These are phyloP conservation scores for Dipodomys ordii DNA, from an alignment of 2,113 vertebrate genomes.

Conservation along the genomic window DNA sequence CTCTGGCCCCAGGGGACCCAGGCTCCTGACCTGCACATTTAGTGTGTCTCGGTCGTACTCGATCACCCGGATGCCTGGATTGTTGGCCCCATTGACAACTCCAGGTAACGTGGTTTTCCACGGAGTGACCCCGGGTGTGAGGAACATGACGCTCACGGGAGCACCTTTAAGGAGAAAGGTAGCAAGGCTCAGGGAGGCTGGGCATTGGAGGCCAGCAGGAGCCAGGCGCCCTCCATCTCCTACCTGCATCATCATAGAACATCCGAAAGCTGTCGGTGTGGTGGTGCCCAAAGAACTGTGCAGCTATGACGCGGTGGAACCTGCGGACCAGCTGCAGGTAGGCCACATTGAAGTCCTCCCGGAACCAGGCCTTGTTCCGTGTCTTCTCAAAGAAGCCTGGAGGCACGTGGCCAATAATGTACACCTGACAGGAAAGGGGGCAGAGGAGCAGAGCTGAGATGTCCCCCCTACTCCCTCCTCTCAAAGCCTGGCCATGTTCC, in stretches of 20 bases:
- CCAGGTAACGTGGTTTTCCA: slow-evolving; percentile 97
- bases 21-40: slow-evolving; percentile 89
- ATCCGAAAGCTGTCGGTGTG: slow-evolving; percentile 96
- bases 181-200: neutral
- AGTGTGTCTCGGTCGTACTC: slow-evolving; percentile 92
- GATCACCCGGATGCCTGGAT: slow-evolving; percentile 94
- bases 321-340: slow-evolving; percentile 90
- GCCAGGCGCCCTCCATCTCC: rapidly evolving
- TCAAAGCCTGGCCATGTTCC: neutral
- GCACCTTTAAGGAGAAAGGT: slow-evolving; percentile 81
- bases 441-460: neutral
- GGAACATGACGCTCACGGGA: slow-evolving; percentile 93
- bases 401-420: slow-evolving; percentile 94
- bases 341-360: slow-evolving; percentile 87
- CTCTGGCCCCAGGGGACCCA: neutral
- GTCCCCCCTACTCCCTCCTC: neutral
- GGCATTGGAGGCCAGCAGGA: neutral
- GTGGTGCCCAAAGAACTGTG: slow-evolving; percentile 98
- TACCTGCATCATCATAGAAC: slow-evolving; percentile 93
- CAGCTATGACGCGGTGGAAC: slow-evolving; percentile 90
- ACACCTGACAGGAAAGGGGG: slow-evolving; percentile 87
- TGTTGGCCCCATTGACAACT: slow-evolving; percentile 95
- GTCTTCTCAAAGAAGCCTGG: slow-evolving; percentile 98
- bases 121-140: slow-evolving; percentile 94
- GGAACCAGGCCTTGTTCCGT: slow-evolving; percentile 92